Conservation (phyloP, 1,140 invertebrate species). For the Hirudo medicinalis region DNA sequence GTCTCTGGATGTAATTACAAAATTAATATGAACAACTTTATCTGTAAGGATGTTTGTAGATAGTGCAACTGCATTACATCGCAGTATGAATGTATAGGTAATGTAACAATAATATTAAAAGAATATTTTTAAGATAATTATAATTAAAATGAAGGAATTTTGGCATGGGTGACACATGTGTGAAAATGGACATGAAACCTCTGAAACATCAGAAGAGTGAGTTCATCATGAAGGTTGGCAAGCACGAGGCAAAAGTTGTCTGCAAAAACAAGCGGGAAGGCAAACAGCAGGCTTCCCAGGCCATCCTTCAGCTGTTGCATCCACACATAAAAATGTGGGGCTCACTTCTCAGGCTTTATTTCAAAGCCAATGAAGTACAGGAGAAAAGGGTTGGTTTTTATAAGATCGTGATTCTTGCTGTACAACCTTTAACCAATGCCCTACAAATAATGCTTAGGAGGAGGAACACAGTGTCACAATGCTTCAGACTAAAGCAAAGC, state of each 20-base stretch:
- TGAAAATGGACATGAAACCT: conserved; percentile 72
- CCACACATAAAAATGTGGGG: conserved; percentile 90
- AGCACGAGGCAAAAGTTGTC: conserved; percentile 54
- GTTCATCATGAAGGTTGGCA: conserved; percentile 84
- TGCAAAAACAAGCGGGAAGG: conserved; percentile 93
- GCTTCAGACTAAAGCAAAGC: conserved; percentile 71
- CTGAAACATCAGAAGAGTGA: conserved; percentile 82
- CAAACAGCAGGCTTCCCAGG: conserved; percentile 88
- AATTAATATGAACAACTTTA: too few relatives aligned
- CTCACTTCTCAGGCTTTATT: conserved; percentile 77
- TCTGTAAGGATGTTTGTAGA: too few relatives aligned
- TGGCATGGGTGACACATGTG: conserved; percentile 72
- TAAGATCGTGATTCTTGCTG: too few relatives aligned
- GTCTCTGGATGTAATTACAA: background rate
- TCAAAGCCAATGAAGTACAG: conserved; percentile 78
- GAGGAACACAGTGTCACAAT: conserved; percentile 85
- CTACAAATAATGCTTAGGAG: conserved; percentile 38
- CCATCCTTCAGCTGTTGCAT: conserved; percentile 70
- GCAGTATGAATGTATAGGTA: background rate
- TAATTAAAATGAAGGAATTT: conserved; percentile 55
- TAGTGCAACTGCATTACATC: background rate
- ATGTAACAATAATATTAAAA: too few relatives aligned
- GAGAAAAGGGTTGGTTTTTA: conserved; percentile 59
- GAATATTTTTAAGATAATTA: too few relatives aligned
- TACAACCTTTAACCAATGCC: too few relatives aligned